Base-by-base conservation (phyloP, 2,888 invertebrate genomes). In the Cantharis flavilabris region DNA sequence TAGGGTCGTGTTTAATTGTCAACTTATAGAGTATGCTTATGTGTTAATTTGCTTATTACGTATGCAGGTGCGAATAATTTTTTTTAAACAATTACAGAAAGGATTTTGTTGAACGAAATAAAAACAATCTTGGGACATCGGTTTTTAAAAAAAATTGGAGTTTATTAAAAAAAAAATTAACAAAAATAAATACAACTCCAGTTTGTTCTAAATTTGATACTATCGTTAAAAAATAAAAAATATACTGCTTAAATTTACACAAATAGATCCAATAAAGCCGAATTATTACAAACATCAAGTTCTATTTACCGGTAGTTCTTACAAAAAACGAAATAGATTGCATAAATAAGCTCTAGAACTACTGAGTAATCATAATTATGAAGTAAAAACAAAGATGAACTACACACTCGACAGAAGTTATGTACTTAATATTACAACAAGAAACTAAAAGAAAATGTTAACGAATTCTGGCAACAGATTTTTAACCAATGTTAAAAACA, bases 331-430 rank as follows among this genome's bases (percentile, higher is more conserved):
- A 9, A 18, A 67, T 23, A 14, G 16, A 18, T 16, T 67, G 20
- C 10, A 26, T 14, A n/a, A 69, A 23, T 7, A 26, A 26, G 69
- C 26, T 14, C 23, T 69, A 69, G 9, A 69, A 16, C 18, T 73
- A 72, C 23, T 16, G 1, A 20, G 49, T 49, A 49, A 49, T n/a
- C 13, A 13, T 69, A 49, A 65, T 33, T 69, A 65, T 33, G 67
- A 67, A 72, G 20, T 20, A 73, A 73, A 72, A 67, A 73, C 11
- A 23, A 23, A 18, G 11, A 67, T 49, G 73, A 73, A 49, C 49
- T 49, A 49, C 49, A 49, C 49, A 49, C 49, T 49, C 9, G 49
- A 49, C 49, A 49, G 5, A 49, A 49, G 49, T 49, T 49, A 49
- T 49, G 49, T n/a, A 49, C 49, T 49, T 49, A 49, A 13, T 49